A percentile compares a stretch with the other conserved stretches of the same genome.
phyloP scores from a whole-genome alignment of 2,888 invertebrate genomes.

The Thyatira batis region DNA sequence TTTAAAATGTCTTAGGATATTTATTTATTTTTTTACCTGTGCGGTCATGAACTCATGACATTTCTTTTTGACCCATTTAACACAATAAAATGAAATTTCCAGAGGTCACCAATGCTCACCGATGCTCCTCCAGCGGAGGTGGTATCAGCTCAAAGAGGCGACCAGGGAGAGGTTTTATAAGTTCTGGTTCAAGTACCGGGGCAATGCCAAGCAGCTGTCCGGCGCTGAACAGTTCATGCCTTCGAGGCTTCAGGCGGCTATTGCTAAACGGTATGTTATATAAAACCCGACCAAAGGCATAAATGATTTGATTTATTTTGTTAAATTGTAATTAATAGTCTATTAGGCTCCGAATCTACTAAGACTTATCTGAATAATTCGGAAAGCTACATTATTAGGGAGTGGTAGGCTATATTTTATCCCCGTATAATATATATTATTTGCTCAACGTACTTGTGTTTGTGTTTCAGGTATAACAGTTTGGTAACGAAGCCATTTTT shows the following conservation, averaged over 20 bases:
- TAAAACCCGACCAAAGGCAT: too few species aligned
- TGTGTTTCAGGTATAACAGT: slow-evolving; percentile 42
- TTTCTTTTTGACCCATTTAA: too few species aligned
- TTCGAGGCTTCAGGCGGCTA: slow-evolving; percentile 32
- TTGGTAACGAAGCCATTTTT: slow-evolving; percentile 42
- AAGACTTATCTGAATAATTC: too few species aligned
- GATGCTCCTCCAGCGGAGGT: slow-evolving; percentile 70
- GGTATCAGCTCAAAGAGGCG: slow-evolving; percentile 64
- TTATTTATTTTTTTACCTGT: too few species aligned
- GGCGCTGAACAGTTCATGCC: slow-evolving; percentile 26
- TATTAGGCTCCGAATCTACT: too few species aligned
- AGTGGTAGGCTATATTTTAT: too few species aligned
- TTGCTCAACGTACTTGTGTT: neutral
- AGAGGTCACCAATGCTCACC: slow-evolving; percentile 68
- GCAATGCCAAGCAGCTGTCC: slow-evolving; percentile 25
- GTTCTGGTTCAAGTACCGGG: slow-evolving; percentile 49
- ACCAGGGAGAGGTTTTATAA: slow-evolving; percentile 54
- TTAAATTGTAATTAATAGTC: too few species aligned
- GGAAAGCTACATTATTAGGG: too few species aligned
- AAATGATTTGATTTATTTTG: too few species aligned
- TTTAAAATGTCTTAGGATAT: too few species aligned
- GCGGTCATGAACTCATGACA: too few species aligned
- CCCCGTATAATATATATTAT: neutral
- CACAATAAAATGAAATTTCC: slow-evolving; percentile 7
- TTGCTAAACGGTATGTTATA: slow-evolving; percentile 44